Conservation (phyloP, 2,797 vertebrate species). For the Epinephelus awoara region DNA sequence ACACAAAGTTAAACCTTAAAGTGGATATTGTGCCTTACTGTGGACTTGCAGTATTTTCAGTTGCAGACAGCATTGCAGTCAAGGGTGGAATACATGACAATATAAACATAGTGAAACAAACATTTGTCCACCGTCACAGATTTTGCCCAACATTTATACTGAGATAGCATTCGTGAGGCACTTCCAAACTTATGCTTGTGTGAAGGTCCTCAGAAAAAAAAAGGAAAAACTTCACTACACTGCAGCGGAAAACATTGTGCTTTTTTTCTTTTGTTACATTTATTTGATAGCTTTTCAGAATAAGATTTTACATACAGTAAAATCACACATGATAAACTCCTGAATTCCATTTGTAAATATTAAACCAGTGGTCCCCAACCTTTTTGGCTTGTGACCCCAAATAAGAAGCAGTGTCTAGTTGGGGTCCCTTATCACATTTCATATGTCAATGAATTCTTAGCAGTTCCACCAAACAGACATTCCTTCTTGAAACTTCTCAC, state of each 20-base stretch:
- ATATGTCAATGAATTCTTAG: background rate
- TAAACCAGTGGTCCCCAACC: background rate
- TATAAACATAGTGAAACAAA: background rate
- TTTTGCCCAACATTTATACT: background rate
- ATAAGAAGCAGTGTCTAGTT: background rate
- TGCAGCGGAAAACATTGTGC: background rate
- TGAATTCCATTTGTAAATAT: background rate
- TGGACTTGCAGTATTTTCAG: slow-evolving; percentile 5
- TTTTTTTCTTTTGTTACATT: background rate
- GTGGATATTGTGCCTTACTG: background rate
- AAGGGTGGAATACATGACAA: background rate
- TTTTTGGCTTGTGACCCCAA: background rate
- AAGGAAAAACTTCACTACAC: background rate
- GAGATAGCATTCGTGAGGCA: background rate
- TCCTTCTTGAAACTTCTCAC: background rate
- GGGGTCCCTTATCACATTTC: no score
- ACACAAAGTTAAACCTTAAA: background rate
- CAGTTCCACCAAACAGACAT: background rate
- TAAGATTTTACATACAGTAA: background rate
- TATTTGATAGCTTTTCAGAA: background rate
- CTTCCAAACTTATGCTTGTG: background rate
- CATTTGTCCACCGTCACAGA: background rate
- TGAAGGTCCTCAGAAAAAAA: background rate
- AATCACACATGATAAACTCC: background rate
- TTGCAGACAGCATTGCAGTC: background rate